A percentile compares a stretch with the other conserved stretches of the same genome.
phyloP scores from a whole-genome alignment of 2,888 invertebrate genomes.

The Anthoptus insignis region DNA sequence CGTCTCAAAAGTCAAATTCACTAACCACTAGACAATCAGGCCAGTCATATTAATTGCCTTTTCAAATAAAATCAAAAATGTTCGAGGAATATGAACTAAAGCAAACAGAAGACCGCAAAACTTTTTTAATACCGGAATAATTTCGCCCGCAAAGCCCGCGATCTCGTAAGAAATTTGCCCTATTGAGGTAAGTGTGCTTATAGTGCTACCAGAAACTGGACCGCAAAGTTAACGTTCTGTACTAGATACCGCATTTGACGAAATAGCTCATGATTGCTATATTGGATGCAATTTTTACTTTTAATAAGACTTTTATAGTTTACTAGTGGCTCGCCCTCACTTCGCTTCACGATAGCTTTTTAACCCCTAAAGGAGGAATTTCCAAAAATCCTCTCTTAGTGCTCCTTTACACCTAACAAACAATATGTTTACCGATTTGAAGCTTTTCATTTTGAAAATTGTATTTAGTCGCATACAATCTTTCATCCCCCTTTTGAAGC shows the following conservation, averaged over 20 bases:
- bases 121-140: constrained; percentile 36
- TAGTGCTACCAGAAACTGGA: constrained; percentile 30
- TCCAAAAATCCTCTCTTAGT: too few species aligned
- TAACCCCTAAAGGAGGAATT: too few species aligned
- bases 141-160: constrained; percentile 20
- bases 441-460: too few species aligned
- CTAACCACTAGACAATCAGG: too few species aligned
- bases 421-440: too few species aligned
- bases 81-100: constrained; percentile 10
- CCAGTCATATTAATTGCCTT: constrained; percentile 9
- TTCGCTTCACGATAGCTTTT: too few species aligned
- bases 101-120: constrained; percentile 13
- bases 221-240: constrained; percentile 4
- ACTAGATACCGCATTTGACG: not conserved
- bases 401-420: too few species aligned
- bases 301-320: too few species aligned
- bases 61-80: constrained; percentile 1
- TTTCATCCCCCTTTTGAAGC: too few species aligned
- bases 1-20: too few species aligned
- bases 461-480: too few species aligned
- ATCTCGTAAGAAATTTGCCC: constrained; percentile 31
- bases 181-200: constrained; percentile 23
- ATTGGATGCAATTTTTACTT: not conserved
- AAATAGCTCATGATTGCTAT: not conserved
- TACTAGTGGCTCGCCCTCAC: too few species aligned